These are phyloP conservation scores for Calyptommatus sinebrachiatus DNA, from an alignment of 2,113 vertebrate species.

Conservation along the genomic window DNA sequence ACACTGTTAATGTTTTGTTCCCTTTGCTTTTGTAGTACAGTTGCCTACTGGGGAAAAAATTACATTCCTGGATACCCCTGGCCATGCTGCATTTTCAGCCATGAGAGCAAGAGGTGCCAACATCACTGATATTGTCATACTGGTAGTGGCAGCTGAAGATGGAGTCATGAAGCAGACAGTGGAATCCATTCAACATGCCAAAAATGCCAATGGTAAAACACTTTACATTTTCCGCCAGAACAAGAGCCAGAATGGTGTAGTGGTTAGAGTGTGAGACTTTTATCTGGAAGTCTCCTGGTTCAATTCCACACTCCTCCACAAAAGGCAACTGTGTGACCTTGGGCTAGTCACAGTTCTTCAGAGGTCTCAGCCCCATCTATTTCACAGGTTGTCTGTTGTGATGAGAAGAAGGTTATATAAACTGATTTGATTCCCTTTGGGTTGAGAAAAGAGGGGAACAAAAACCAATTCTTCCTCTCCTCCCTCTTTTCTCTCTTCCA, in stretches of 20 bases:
- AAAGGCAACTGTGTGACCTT: too few relatives aligned
- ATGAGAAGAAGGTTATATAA: too few relatives aligned
- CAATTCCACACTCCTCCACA: too few relatives aligned
- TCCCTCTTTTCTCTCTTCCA: too few relatives aligned
- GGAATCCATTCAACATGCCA: constrained; percentile 91
- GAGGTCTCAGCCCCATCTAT: too few relatives aligned
- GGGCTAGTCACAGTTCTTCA: too few relatives aligned
- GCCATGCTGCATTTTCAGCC: constrained; percentile 93
- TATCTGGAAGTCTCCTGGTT: too few relatives aligned
- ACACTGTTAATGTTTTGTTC: neutral
- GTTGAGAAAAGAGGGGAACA: too few relatives aligned
- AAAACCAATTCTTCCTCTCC: too few relatives aligned
- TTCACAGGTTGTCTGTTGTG: too few relatives aligned
- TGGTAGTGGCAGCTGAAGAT: constrained; percentile 95
- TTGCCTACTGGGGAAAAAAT: constrained; percentile 90
- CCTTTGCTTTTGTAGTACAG: constrained; percentile 74
- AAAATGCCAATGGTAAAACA: constrained; percentile 78
- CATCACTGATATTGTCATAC: constrained; percentile 89
- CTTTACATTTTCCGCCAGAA: neutral
- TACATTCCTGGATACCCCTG: constrained; percentile 97
- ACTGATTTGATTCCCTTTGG: too few relatives aligned
- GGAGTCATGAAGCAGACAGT: constrained; percentile 96
- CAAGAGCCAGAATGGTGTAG: neutral
- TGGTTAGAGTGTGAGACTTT: too few relatives aligned
- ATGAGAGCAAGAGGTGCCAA: constrained; percentile 89